These are phyloP conservation scores for Neopipo cinnamomea DNA, from an alignment of 2,113 vertebrate species.

Conservation along the genomic window DNA sequence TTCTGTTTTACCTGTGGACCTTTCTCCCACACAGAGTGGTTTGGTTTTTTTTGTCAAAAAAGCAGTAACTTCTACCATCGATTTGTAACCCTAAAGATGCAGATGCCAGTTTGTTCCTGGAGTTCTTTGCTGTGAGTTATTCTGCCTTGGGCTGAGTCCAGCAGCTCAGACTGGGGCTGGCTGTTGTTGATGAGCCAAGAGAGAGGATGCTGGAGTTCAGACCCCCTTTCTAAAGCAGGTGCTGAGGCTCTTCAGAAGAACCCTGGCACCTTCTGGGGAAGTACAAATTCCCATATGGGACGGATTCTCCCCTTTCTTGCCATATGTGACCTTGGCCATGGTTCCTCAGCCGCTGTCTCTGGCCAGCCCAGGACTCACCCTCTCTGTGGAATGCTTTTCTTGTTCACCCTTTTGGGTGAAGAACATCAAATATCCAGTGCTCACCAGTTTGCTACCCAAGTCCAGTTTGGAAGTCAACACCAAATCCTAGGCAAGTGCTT, in stretches of 20 bases:
- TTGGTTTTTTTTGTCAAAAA: not conserved
- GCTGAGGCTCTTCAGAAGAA: not conserved
- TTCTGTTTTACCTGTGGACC: not conserved
- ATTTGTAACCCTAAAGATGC: not conserved
- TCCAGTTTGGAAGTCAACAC: not conserved
- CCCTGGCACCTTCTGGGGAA: not conserved
- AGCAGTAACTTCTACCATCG: not conserved
- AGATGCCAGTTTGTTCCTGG: not conserved
- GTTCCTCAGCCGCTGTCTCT: not conserved
- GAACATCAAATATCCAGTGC: not conserved
- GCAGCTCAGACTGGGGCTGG: not conserved
- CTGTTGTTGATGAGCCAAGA: not conserved
- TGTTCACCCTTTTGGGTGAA: not conserved
- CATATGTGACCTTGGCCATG: rapidly evolving
- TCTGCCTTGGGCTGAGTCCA: not conserved
- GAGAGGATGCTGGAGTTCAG: not conserved
- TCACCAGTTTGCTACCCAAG: not conserved
- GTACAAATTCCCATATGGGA: not conserved
- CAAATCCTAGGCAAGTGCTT: not conserved
- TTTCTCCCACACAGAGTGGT: not conserved
- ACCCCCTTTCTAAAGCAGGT: not conserved
- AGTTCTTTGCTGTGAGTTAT: not conserved
- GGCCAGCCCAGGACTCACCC: not conserved
- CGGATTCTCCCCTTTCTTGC: not conserved
- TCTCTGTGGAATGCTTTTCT: not conserved